phyloP scores from a whole-genome alignment of 2,888 invertebrate genomes.

The Tuberolachnus salignus region DNA sequence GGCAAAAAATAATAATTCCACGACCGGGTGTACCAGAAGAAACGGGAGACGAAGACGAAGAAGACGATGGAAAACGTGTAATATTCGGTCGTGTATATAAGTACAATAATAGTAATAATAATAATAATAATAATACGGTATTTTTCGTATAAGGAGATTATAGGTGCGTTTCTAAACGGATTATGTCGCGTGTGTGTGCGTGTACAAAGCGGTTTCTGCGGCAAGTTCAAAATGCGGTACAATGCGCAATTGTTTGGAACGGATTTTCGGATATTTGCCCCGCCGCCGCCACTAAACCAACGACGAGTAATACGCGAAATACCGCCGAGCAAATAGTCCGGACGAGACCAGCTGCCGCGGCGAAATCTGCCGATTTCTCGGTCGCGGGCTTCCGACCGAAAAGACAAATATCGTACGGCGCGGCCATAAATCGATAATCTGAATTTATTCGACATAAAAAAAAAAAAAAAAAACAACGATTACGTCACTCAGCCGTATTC shows the following conservation, averaged over 20 bases:
- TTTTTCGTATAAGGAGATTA: constrained; percentile 40
- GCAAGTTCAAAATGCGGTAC: constrained; percentile 37
- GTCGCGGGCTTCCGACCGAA: constrained; percentile 38
- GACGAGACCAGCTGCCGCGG: constrained; percentile 16
- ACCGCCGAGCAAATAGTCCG: constrained; percentile 30
- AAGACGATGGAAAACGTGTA: background rate
- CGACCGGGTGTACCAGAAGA: background rate
- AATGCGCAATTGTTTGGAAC: constrained; percentile 55
- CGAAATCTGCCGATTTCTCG: constrained; percentile 25
- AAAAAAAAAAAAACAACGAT: no score
- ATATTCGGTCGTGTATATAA: background rate
- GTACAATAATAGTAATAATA: background rate
- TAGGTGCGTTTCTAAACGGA: constrained; percentile 51
- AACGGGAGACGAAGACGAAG: background rate
- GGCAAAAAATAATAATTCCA: background rate
- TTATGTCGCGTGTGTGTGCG: constrained; percentile 17
- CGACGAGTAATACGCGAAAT: constrained; percentile 18
- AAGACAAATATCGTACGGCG: constrained; percentile 27
- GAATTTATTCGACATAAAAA: no score
- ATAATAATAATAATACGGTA: constrained; percentile 1
- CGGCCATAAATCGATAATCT: no score
- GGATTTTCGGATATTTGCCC: constrained; percentile 39
- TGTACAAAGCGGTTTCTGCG: constrained; percentile 43
- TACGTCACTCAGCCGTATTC: no score
- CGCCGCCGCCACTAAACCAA: background rate